Base-by-base conservation (phyloP, 2,113 vertebrate species). In the Brachyhypopomus gauderio region DNA sequence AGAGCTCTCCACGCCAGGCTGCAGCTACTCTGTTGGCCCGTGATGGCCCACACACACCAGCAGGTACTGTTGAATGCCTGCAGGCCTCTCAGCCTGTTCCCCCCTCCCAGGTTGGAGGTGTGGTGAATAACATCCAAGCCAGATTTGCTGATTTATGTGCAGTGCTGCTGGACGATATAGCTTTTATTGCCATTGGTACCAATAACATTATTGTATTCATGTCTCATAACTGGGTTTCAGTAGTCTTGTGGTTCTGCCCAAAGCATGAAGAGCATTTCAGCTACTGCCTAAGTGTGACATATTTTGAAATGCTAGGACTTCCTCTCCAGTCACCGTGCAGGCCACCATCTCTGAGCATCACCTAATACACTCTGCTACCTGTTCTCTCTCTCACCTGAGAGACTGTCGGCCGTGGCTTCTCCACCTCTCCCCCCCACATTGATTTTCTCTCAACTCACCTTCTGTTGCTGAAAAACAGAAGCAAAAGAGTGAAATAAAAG, bases 291-390 rank as follows among this genome's bases (percentile, higher is more conserved):
- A 38, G 19, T 60, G 66, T 80, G 80, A 77, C 73, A 83, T 82
- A 63, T 82, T 79, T 86, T 80, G 70, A 58, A 82, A 86, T 77
- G 80, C 52, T 56, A 79, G 63, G 72, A 82, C 75, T 92, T 91
- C 89, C 87, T 90, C 91, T 89, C 90, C 92, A 91, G 73, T 79
- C 66, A 63, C 52, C n/a, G 41, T 25, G 45, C 64, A 79, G 79
- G 82, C 79, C 79, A 70, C 60, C 75, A 81, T 73, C 78, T 84
- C 25, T 67, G 64, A 20, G 38, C 72, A 79, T 77, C 64, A 86
- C 63, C 74, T 75, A 82, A 84, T 78, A 79, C 81, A 83, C 82
- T 86, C 72, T 76, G 58, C 79, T 76, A 76, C 80, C 82, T 85
- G 80, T 79, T 72, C 79, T 66, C 70, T 75, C 58, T 0, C 27